Evolutionary conservation across 92 coral and sea anemone genomes (phyloP).

Genomic region (Zoanthus solanderi): DNA sequence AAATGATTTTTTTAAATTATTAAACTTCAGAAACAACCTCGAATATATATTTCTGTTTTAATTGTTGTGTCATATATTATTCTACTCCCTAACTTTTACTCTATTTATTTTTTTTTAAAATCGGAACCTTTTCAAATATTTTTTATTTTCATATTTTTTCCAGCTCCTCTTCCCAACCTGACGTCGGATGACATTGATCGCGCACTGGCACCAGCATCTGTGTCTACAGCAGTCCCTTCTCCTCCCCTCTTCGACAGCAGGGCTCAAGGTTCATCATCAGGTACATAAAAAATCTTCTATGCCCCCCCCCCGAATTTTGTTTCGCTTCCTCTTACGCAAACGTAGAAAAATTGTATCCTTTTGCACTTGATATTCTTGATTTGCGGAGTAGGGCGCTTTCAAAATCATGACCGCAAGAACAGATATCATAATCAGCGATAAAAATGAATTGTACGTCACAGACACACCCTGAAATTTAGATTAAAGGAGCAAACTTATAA

Average conservation of each 20-base stretch:
- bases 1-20: too few relatives aligned
- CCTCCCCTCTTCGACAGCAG: constrained; percentile 83
- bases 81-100: too few relatives aligned
- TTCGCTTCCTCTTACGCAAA: constrained; percentile 21
- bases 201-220: constrained; percentile 92
- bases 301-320: background rate
- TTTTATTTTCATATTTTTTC: constrained; percentile 44
- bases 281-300: background rate
- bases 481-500: background rate
- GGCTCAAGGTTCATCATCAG: constrained; percentile 37
- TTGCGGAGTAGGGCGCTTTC: constrained; percentile 5
- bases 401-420: background rate
- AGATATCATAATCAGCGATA: constrained; percentile 26
- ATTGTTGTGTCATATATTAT: too few relatives aligned
- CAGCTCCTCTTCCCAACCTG: constrained; percentile 98
- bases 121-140: background rate
- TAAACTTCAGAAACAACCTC: too few relatives aligned
- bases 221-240: constrained; percentile 74
- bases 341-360: background rate
- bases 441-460: constrained; percentile 22
- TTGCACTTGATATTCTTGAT: background rate
- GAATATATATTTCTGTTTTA: too few relatives aligned
- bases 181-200: constrained; percentile 98
- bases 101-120: too few relatives aligned
- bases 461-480: constrained; percentile 6